Conservation (phyloP, 2,113 vertebrate species). For the Mastomys natalensis region DNA sequence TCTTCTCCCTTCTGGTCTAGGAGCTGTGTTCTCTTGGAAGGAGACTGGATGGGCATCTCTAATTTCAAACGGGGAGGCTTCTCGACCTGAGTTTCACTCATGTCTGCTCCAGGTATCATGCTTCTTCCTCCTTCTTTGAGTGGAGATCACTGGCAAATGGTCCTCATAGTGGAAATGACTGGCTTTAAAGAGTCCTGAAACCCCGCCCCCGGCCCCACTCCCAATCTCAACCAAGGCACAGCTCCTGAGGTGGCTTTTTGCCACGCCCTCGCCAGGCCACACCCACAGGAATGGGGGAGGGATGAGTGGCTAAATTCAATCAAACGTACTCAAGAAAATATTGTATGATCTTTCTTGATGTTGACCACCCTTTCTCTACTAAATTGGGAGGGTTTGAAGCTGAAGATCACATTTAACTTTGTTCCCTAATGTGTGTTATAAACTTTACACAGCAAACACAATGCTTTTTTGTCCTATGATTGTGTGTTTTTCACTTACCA, state of each 20-base stretch:
- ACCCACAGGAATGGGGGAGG: neutral
- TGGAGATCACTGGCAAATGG: neutral
- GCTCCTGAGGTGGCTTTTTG: no score
- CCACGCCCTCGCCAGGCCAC: neutral
- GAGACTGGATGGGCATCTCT: neutral
- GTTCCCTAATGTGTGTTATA: no score
- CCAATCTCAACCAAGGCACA: no score
- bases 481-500: no score
- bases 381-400: neutral
- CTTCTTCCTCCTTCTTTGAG: neutral
- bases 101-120: neutral
- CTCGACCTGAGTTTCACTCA: accelerated
- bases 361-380: neutral
- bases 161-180: neutral
- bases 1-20: neutral
- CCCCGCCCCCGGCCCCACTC: no score
- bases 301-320: accelerated
- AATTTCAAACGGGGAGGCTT: neutral
- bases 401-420: no score
- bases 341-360: neutral
- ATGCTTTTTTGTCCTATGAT: no score
- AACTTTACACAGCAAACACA: no score
- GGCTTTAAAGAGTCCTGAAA: neutral
- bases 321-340: neutral
- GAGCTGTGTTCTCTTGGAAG: neutral